Base-by-base conservation (phyloP, 2,797 vertebrate species). In the Macropus fuliginosus region DNA sequence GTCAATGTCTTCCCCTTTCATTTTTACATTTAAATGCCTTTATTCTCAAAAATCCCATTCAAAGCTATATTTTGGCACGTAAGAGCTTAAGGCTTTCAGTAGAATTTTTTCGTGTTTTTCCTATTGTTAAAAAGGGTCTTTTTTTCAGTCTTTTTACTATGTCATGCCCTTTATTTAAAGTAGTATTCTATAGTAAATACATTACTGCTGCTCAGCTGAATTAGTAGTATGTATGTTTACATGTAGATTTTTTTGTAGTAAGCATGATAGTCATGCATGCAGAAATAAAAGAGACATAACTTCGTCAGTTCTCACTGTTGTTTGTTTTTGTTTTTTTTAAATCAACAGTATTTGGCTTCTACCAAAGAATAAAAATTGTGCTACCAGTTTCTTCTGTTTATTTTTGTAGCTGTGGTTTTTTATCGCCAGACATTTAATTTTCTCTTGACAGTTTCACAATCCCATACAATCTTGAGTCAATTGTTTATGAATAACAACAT, bases 401-500 rank as follows among this genome's bases (percentile, higher is more conserved):
- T 93, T 93, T 92, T 56, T 96, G 40, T 29, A 52, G 21, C 46
- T 81, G 55, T 93, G 54, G 62, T 40, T 56, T 96, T 12, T 95
- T 97, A 97, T 93, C 62, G 57, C 28, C 92, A 91, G 66, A 91
- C 54, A 90, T 40, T 97, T 90, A 97, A 96, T 96, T 97, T 97
- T 96, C 91, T 90, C 91, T 74, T 46, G 66, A 54, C n/a, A 93
- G 96, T 55, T 96, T 55, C 97, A 97, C 16, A 96, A 97, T 96
- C 95, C 93, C 91, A 55, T 97, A 97, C n/a, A 97, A 96, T 97
- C 96, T 94, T 92, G 56, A 96, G 34, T 93, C 59, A 93, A 90
- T 96, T 97, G 96, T 96, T 87, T 95, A 54, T 93, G 92, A 97
- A 96, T 97, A 94, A 2, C 89, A 96, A 34, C 13, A 66, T 66